phyloP scores from a whole-genome alignment of 2,888 invertebrate species.

The Drepanosiphum platanoidis region DNA sequence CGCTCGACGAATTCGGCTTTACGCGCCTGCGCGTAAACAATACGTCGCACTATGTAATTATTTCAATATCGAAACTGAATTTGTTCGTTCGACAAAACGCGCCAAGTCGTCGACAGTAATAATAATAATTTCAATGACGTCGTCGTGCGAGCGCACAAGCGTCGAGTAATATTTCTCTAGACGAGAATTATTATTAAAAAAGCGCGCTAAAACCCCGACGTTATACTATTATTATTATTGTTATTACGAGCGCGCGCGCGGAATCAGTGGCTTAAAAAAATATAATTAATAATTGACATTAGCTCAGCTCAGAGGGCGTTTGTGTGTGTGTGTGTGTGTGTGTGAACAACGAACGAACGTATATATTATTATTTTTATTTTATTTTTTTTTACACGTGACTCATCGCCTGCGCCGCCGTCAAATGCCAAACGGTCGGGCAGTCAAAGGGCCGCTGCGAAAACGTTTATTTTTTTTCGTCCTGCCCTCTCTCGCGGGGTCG shows the following conservation, averaged over 20 bases:
- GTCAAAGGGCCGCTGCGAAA: constrained; percentile 37
- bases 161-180: neutral
- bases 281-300: constrained; percentile 54
- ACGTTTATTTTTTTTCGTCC: neutral
- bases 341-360: no score
- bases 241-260: neutral
- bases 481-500: constrained; percentile 9
- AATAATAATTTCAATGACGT: no score
- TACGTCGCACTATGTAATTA: no score
- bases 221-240: neutral
- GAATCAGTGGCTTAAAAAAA: constrained; percentile 43
- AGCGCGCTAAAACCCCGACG: neutral
- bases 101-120: no score
- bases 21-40: no score
- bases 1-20: no score
- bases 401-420: constrained; percentile 45
- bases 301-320: neutral
- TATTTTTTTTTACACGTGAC: constrained; percentile 20
- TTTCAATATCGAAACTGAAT: no score
- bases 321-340: neutral
- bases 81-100: no score
- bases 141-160: no score
- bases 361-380: neutral
- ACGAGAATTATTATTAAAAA: neutral
- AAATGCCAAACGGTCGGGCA: constrained; percentile 49